Base-by-base conservation (phyloP, 2,797 vertebrate genomes). In the Pseudochirops corinnae region DNA sequence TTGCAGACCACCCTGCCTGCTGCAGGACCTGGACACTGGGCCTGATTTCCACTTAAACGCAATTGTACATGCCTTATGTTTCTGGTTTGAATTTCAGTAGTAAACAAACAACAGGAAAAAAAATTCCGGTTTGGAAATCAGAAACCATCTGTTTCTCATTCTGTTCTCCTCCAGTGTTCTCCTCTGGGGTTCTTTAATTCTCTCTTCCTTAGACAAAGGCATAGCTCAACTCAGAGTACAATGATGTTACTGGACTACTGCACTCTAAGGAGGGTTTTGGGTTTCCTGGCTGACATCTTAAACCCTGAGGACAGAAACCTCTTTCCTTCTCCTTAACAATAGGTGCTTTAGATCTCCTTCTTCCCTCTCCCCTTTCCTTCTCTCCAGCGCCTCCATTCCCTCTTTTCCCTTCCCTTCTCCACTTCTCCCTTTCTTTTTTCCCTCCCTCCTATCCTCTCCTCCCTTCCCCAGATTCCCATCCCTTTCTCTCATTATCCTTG, bases 61-160 rank as follows among this genome's bases (percentile, higher is more conserved):
- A 0, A 0, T 93, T 55, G 57, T 50, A 92, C 62, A n/a, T 92
- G 87, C 33, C 94, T 96, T 29, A 95, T 97, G 96, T 95, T 98
- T 97, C 92, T 26, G 1, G 93, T 97, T 93, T 56, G 96, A 96
- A 94, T 97, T 98, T 91, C 0, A 96, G 96, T 55, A 93, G 95
- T 98, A 98, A 98, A 98, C 98, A 98, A 97, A 90, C 92, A 95
- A 62, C 46, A 90, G 56, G 94, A 94, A 97, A 96, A 95, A 56
- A 93, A 91, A 93, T 97, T 98, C 98, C 97, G 93, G 97, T 98
- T 97, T 98, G 96, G 97, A 97, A 95, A 92, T 93, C n/a, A 0
- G 92, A 97, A 93, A 95, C 98, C 98, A 97, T 98, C 98, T 98
- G 98, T 94, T 98, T 96, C 97, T 98, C 97, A 56, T 98, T 98